Percentiles rank a stretch among this genome's conserved stretches.
phyloP scores from a whole-genome alignment of 2,888 invertebrate species.

The Allolobophora icterica region DNA sequence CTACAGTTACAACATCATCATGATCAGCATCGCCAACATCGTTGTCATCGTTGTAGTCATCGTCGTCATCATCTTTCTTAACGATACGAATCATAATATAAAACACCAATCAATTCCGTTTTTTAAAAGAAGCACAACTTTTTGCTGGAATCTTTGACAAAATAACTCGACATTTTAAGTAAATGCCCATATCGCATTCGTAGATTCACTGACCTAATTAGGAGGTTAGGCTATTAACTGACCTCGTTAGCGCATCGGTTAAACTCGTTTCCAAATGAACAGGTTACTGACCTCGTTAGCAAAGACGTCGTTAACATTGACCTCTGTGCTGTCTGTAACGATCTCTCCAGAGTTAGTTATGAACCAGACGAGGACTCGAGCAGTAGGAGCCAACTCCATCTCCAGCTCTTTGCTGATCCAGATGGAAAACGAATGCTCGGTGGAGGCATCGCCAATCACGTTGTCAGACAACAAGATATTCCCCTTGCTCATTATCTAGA shows the following conservation, averaged over 20 bases:
- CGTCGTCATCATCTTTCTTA: no score
- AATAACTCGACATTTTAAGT: no score
- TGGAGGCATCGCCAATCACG: background rate
- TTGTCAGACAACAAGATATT: background rate
- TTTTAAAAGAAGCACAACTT: no score
- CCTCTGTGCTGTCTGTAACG: constrained; percentile 35
- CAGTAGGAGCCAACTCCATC: constrained; percentile 29
- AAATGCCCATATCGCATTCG: no score
- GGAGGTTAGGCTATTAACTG: background rate
- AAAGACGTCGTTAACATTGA: constrained; percentile 33
- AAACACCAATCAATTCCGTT: no score
- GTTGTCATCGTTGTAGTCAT: no score
- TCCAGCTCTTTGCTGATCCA: constrained; percentile 23
- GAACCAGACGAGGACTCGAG: constrained; percentile 34
- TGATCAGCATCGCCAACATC: no score
- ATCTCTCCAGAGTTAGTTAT: constrained; percentile 34
- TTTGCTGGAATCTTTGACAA: no score
- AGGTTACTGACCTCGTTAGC: constrained; percentile 24
- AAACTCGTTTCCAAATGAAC: background rate
- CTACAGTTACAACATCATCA: no score
- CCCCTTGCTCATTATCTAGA: constrained; percentile 30
- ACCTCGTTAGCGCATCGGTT: background rate
- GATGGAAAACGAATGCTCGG: constrained; percentile 23
- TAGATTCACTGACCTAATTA: no score
- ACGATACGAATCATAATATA: no score